Evolutionary conservation across 2,888 invertebrate genomes (phyloP).

Genomic region (Campoplex capitator): DNA sequence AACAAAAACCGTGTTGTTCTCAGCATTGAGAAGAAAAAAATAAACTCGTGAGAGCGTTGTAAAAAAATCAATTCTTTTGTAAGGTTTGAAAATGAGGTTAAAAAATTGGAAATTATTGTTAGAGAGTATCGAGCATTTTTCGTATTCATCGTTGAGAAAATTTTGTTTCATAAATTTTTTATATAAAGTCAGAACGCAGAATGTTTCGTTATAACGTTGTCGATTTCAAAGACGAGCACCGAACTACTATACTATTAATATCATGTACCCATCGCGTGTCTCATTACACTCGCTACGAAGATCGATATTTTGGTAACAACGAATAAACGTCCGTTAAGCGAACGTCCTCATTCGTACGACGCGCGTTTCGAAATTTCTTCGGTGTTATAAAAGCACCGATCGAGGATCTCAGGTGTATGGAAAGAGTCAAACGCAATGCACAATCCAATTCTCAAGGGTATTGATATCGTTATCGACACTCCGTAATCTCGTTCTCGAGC

Average conservation of each 20-base stretch:
- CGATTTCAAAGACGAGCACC: constrained; percentile 15
- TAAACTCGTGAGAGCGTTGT: background rate
- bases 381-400: background rate
- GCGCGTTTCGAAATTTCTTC: background rate
- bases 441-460: constrained; percentile 63
- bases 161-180: background rate
- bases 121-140: background rate
- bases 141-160: background rate
- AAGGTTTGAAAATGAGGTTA: background rate
- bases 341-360: constrained; percentile 16
- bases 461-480: constrained; percentile 53
- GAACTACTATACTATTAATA: constrained; percentile 46
- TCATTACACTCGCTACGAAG: constrained; percentile 43
- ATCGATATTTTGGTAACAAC: constrained; percentile 50
- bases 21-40: constrained; percentile 8
- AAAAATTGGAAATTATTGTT: background rate
- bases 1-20: background rate
- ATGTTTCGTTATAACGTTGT: background rate
- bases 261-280: constrained; percentile 51
- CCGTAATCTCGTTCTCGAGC: constrained; percentile 48
- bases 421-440: constrained; percentile 21
- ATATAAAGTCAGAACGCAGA: background rate
- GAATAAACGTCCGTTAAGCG: constrained; percentile 31
- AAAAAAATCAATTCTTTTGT: background rate
- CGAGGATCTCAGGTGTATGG: background rate